Base-by-base conservation (phyloP, 2,888 invertebrate species). In the Nemoura dubitans region DNA sequence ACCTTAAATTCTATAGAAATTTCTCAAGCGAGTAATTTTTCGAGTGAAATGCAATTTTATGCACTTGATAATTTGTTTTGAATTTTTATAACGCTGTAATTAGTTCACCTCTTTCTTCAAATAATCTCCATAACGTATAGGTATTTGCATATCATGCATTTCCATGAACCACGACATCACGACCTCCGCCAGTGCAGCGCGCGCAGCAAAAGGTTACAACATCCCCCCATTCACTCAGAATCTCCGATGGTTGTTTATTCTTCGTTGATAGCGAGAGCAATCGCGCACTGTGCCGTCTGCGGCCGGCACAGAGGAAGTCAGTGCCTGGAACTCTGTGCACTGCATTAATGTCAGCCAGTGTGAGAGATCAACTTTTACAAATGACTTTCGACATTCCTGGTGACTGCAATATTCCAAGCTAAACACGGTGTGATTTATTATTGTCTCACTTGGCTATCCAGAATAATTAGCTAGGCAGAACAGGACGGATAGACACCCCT, bases 351-450 rank as follows among this genome's bases (percentile, higher is more conserved):
- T 84, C 84, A 84, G 43, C 28, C 28, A 7, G 2, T 16, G 27
- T 16, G 59, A 5, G 29, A 84, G 84, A 84, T 84, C 84, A 84
- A 84, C 84, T 84, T 84, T 84, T 84, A 84, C 84, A 84, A 84
- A 84, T 84, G 84, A 84, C 59, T 84, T 27, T 76, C 27, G 84
- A 84, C 84, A 84, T 84, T 59, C 84, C 27, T 76, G 0, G 59
- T 1, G 84, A 84, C 84, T 43, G 43, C 43, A 42, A 83, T 83
- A 43, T 42, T 81, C 29, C n/a, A 26, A 84, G 28, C 84, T 59
- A 84, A 84, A 84, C 84, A 84, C 26, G 84, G 59, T 14, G 87
- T 88, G 87, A 88, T 88, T 88, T 88, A 88, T 88, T 36, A 87
- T 87, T 87, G 83, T 86, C 87, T 42, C 36, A 28, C 59, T 59